Conservation (phyloP, 2,113 vertebrate species). For the Malurus alboscapulatus region DNA sequence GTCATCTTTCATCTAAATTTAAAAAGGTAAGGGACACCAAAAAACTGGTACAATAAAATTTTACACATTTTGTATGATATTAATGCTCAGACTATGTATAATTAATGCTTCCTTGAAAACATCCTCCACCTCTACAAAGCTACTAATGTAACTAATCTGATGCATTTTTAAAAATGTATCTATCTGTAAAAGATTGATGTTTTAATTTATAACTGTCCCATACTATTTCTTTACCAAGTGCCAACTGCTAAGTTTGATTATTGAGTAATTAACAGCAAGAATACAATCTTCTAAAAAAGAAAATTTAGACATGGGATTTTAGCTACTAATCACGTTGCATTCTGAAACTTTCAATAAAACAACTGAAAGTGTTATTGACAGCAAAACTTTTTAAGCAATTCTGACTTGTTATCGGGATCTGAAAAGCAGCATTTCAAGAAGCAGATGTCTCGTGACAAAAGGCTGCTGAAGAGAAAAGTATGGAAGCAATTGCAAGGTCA, state of each 20-base stretch:
- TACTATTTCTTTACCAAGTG: neutral
- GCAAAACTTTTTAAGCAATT: neutral
- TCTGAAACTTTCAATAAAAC: neutral
- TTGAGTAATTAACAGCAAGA: neutral
- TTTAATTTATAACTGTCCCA: neutral
- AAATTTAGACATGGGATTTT: neutral
- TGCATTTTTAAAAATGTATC: neutral
- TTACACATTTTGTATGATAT: neutral
- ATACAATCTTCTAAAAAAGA: neutral
- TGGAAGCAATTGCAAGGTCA: neutral
- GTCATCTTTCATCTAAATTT: neutral
- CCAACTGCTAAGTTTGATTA: neutral
- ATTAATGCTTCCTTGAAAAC: conserved; percentile 5
- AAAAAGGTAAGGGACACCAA: neutral
- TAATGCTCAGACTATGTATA: neutral
- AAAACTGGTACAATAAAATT: conserved; percentile 6
- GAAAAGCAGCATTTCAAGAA: neutral
- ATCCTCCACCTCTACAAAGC: neutral
- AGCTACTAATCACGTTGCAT: neutral
- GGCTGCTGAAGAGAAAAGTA: neutral
- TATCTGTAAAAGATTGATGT: neutral
- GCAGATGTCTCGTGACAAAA: neutral
- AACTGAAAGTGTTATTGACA: neutral
- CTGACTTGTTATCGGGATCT: neutral
- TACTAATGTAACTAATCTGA: neutral